Base-by-base conservation (phyloP, 2,113 vertebrate genomes). In the Xiphias gladius region DNA sequence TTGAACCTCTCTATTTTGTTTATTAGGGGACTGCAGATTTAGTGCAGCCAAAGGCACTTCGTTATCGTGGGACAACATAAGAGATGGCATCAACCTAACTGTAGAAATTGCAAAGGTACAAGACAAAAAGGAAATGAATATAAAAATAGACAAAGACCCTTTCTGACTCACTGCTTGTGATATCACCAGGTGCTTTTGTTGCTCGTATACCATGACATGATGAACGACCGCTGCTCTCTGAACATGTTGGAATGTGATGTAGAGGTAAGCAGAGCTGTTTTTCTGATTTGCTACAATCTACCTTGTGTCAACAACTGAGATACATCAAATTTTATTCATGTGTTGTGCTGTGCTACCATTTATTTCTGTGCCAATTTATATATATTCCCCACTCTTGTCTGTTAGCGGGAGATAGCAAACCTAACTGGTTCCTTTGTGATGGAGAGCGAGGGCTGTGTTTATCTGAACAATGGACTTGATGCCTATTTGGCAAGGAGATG, bases 31-130 rank as follows among this genome's bases (percentile, higher is more conserved):
- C 9, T 96, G 94, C 90, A 95, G 94, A 76, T 96, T 95, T 83
- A 94, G 78, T 64, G 61, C 89, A 2, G 70, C 86, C 1, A 26
- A 67, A 0, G 96, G 96, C 62, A 91, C 78, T 30, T 79, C 95
- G 46, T 76, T 97, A 0, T 95, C 94, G 0, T 90, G 91, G 72
- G 92, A 96, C 78, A 94, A 94, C 24, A 94, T 96, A 20, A 73
- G 91, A 71, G 91, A 95, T 43, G 96, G 96, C 1, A 91, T 92
- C 61, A 89, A 92, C 39, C 41, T 90, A 24, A 96, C 96, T 32
- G 66, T 97, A 84, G 97, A 97, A 12, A 84, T 98, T 65, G 94
- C 97, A 86, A 99, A 99, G 97, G 98, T 99, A 94, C 1, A 72
- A 22, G 1, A 32, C 11, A 11, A 76, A 50, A 0, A 48, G 46